phyloP scores from a whole-genome alignment of 2,888 invertebrate genomes.

The Seladonia tumulorum region DNA sequence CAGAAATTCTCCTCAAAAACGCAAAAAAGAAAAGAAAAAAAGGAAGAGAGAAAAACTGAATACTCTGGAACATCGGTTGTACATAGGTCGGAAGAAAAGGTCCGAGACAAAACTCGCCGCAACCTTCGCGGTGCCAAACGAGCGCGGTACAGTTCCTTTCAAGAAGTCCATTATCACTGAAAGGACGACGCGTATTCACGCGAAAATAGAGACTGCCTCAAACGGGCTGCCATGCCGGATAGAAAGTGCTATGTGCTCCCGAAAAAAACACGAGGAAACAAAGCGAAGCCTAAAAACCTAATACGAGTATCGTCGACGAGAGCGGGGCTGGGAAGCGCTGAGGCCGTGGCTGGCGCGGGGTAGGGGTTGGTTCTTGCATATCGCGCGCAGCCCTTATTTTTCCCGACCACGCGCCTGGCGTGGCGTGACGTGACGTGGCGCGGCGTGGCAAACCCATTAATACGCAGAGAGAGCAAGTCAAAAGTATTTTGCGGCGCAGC shows the following conservation, averaged over 20 bases:
- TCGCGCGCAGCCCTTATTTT: constrained; percentile 39
- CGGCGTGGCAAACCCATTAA: constrained; percentile 39
- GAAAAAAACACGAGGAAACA: constrained; percentile 48
- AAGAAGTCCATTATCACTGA: constrained; percentile 59
- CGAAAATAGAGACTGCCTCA: constrained; percentile 32
- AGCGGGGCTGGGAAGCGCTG: neutral
- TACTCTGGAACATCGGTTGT: neutral
- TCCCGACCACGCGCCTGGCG: neutral
- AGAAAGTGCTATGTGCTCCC: constrained; percentile 37
- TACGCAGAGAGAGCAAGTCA: constrained; percentile 43
- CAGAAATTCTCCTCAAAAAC: neutral
- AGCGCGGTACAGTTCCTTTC: constrained; percentile 27
- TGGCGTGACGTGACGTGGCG: neutral
- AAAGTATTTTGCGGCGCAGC: constrained; percentile 55
- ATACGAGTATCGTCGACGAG: constrained; percentile 34
- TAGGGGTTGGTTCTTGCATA: neutral
- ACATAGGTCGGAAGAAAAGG: neutral
- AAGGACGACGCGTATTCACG: constrained; percentile 50
- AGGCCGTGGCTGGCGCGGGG: neutral
- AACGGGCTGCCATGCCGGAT: constrained; percentile 28
- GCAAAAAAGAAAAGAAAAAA: neutral
- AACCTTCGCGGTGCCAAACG: constrained; percentile 26
- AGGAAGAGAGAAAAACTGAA: neutral
- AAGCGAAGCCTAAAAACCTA: constrained; percentile 54
- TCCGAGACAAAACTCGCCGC: constrained; percentile 16